phyloP scores from a whole-genome alignment of 2,888 invertebrate species.

The Calameuta pallipes region DNA sequence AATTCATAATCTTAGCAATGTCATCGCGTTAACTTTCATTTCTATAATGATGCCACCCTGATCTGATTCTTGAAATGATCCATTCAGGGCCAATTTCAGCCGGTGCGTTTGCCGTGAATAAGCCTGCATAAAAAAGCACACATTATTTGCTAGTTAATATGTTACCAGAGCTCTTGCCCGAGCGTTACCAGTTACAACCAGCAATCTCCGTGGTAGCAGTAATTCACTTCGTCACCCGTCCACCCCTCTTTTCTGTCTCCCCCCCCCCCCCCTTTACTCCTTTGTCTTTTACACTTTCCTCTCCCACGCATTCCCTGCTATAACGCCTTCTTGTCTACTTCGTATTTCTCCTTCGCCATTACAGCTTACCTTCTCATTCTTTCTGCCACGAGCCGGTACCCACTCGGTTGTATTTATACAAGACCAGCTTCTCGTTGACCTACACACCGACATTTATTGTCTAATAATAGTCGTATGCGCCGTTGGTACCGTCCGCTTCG shows the following conservation, averaged over 20 bases:
- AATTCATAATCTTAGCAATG: no score
- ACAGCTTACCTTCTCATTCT: neutral
- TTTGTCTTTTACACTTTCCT: conserved; percentile 2
- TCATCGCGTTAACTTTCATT: no score
- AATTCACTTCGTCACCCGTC: conserved; percentile 9
- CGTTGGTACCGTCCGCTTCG: conserved; percentile 15
- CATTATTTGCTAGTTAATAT: conserved; percentile 12
- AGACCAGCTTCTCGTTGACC: conserved; percentile 41
- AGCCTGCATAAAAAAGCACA: neutral
- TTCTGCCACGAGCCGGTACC: conserved; percentile 1
- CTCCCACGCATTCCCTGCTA: conserved; percentile 14
- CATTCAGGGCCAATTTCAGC: no score
- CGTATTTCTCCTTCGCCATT: neutral
- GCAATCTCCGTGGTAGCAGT: neutral
- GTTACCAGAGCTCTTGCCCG: neutral
- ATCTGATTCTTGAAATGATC: no score
- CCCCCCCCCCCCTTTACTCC: neutral
- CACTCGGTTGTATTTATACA: conserved; percentile 28
- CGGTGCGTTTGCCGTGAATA: no score
- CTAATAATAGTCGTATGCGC: conserved; percentile 41
- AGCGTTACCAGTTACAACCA: neutral
- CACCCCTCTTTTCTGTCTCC: conserved; percentile 1
- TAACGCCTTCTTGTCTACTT: neutral
- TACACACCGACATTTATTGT: conserved; percentile 48
- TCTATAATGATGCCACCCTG: no score